phyloP scores from a whole-genome alignment of 2,888 invertebrate species.

The Caenorhabditis sp. region DNA sequence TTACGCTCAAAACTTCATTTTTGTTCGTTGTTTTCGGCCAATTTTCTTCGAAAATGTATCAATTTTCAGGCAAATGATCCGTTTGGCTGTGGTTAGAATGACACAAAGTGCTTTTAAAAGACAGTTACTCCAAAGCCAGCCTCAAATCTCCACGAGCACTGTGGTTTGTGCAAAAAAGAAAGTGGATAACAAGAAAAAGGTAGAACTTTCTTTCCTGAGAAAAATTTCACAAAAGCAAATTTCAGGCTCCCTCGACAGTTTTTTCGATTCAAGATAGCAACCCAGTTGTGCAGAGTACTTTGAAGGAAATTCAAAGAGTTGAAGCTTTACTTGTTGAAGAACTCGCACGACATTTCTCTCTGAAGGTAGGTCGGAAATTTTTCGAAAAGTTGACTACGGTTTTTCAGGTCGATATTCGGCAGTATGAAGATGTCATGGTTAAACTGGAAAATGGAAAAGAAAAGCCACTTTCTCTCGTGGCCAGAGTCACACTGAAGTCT shows the following conservation, averaged over 20 bases:
- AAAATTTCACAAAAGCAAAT: not conserved
- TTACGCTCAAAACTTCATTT: not conserved
- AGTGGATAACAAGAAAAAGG: conserved; percentile 58
- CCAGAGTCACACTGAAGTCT: conserved; percentile 75
- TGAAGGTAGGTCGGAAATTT: conserved; percentile 49
- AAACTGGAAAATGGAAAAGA: conserved; percentile 77
- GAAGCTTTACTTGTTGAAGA: conserved; percentile 66
- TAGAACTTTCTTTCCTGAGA: not conserved
- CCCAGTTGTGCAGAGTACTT: conserved; percentile 59
- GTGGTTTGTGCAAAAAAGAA: conserved; percentile 42
- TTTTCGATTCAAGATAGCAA: conserved; percentile 61
- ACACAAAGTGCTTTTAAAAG: conserved; percentile 33
- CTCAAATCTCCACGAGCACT: conserved; percentile 21
- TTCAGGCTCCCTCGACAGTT: conserved; percentile 28
- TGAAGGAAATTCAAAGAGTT: conserved; percentile 70
- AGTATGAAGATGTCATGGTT: conserved; percentile 78
- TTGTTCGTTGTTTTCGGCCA: not conserved
- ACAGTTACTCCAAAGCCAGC: conserved; percentile 12
- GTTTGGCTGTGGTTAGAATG: conserved; percentile 34
- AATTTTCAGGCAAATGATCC: conserved; percentile 38
- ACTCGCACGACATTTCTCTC: conserved; percentile 67
- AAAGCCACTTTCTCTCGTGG: conserved; percentile 74
- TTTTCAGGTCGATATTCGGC: conserved; percentile 76
- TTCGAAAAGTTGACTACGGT: not conserved
- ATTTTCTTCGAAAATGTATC: not conserved